These are phyloP conservation scores for Tuberolachnus salignus DNA, from an alignment of 2,888 invertebrate genomes.

Conservation along the genomic window DNA sequence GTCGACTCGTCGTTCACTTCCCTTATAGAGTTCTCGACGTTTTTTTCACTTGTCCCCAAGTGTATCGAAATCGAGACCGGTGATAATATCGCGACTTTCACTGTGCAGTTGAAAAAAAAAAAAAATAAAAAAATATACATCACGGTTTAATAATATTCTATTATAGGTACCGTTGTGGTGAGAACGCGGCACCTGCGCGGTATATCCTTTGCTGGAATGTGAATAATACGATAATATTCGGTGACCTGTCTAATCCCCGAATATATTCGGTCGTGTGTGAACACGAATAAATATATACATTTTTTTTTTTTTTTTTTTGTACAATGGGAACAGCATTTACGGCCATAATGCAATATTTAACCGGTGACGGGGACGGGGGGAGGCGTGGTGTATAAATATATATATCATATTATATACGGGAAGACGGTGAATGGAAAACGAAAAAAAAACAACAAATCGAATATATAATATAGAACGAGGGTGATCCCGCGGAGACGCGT, in stretches of 20 bases:
- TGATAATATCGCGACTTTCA: background rate
- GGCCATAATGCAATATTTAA: slow-evolving; percentile 1
- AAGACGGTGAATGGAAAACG: slow-evolving; percentile 36
- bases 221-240: background rate
- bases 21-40: too few relatives aligned
- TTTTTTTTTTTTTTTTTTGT: background rate
- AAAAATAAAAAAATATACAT: too few relatives aligned
- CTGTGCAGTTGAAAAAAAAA: background rate
- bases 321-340: slow-evolving; percentile 38
- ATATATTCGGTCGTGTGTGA: slow-evolving; percentile 3
- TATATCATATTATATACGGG: too few relatives aligned
- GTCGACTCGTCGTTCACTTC: too few relatives aligned
- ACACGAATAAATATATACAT: slow-evolving; percentile 12
- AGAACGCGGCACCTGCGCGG: too few relatives aligned
- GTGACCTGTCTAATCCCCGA: background rate
- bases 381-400: slow-evolving; percentile 1
- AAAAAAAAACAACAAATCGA: slow-evolving; percentile 51
- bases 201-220: too few relatives aligned
- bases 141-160: too few relatives aligned
- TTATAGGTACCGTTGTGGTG: too few relatives aligned
- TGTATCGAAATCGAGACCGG: background rate
- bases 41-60: too few relatives aligned
- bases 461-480: background rate
- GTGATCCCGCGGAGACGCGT: too few relatives aligned
- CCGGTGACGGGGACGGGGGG: too few relatives aligned